Percentiles rank a stretch among this genome's conserved stretches.
These are phyloP conservation scores for Cremastobaeus sp. DNA, from an alignment of 2,888 invertebrate species.

Conservation along the genomic window DNA sequence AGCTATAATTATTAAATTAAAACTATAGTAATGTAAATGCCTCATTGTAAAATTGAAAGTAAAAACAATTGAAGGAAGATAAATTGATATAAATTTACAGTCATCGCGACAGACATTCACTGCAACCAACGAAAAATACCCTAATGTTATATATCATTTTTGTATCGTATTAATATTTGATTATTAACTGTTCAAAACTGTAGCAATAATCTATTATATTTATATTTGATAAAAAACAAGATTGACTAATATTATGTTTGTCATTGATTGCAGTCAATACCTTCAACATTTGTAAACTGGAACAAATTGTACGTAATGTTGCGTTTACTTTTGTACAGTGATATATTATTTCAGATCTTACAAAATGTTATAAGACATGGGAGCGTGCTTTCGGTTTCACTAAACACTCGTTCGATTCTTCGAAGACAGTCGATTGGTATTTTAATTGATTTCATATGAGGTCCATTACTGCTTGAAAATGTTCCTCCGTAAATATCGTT, in stretches of 20 bases:
- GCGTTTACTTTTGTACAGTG: slow-evolving; percentile 62
- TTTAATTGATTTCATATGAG: slow-evolving; percentile 54
- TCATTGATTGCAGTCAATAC: slow-evolving; percentile 25
- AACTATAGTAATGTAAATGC: slow-evolving; percentile 58
- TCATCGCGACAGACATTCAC: slow-evolving; percentile 26
- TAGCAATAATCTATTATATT: too few species aligned
- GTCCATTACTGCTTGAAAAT: slow-evolving; percentile 44
- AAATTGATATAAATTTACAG: slow-evolving; percentile 50
- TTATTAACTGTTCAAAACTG: slow-evolving; percentile 10
- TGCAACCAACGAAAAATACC: slow-evolving; percentile 38
- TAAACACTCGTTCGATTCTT: slow-evolving; percentile 54
- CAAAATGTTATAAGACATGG: slow-evolving; percentile 58
- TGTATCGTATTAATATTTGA: slow-evolving; percentile 15
- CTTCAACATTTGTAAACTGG: slow-evolving; percentile 34
- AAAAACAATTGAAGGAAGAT: slow-evolving; percentile 45
- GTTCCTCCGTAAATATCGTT: slow-evolving; percentile 59
- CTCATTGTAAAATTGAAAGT: slow-evolving; percentile 46
- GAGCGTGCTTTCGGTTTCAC: slow-evolving; percentile 58
- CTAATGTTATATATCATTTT: too few species aligned
- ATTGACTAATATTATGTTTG: not conserved
- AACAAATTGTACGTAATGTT: slow-evolving; percentile 54
- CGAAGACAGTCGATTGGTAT: slow-evolving; percentile 56
- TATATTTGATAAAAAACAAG: not conserved
- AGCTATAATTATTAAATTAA: slow-evolving; percentile 58
- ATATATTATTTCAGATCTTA: slow-evolving; percentile 61